These are phyloP conservation scores for Muscidifurax raptorellus DNA, from an alignment of 1,140 invertebrate genomes.

Conservation along the genomic window DNA sequence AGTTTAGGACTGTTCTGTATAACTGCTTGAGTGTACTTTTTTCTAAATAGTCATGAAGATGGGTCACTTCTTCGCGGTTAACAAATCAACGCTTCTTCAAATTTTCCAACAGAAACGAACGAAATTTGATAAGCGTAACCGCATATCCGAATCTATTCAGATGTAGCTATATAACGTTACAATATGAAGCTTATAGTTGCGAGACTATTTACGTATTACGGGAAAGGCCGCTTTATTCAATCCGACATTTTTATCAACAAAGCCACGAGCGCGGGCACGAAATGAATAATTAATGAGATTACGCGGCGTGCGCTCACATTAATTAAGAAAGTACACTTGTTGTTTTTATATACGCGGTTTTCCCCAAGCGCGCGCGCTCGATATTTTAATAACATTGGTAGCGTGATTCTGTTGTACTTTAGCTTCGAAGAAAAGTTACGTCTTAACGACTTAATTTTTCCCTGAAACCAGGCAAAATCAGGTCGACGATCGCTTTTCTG, in stretches of 20 bases:
- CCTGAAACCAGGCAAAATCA: neutral
- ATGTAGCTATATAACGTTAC: too few relatives aligned
- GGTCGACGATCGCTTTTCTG: neutral
- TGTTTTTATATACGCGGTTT: neutral
- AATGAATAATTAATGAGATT: constrained; percentile 33
- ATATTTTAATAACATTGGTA: neutral
- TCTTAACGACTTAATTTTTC: constrained; percentile 31
- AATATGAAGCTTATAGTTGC: neutral
- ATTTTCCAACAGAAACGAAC: too few relatives aligned
- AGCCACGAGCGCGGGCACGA: neutral
- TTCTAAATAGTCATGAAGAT: too few relatives aligned
- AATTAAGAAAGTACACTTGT: constrained; percentile 13
- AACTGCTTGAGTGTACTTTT: too few relatives aligned
- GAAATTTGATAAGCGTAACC: neutral
- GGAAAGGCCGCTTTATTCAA: constrained; percentile 6
- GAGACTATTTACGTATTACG: too few relatives aligned
- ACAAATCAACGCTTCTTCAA: too few relatives aligned
- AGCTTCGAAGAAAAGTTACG: neutral
- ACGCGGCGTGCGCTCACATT: neutral
- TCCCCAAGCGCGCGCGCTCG: too few relatives aligned
- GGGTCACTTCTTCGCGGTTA: too few relatives aligned
- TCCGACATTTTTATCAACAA: constrained; percentile 32
- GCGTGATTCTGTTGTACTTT: neutral
- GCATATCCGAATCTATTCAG: too few relatives aligned
- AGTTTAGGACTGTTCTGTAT: too few relatives aligned